Conservation (phyloP, 2,888 invertebrate genomes). For the Hemithea aestivaria region DNA sequence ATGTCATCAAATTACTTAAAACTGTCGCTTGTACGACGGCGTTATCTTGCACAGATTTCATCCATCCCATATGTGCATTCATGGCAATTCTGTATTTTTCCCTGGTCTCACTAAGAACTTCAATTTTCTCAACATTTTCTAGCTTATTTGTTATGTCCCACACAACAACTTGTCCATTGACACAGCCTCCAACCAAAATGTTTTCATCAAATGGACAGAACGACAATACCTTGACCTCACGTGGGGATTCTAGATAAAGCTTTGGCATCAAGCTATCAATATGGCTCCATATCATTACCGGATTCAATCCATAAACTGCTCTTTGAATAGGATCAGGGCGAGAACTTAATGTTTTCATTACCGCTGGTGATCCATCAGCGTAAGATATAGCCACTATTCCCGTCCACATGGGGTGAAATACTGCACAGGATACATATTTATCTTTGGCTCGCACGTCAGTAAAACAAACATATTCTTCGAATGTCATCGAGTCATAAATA, state of each 20-base stretch:
- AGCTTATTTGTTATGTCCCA: conserved; percentile 84
- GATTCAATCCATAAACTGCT: conserved; percentile 81
- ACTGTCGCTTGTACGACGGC: conserved; percentile 80
- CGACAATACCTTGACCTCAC: conserved; percentile 82
- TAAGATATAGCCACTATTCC: conserved; percentile 85
- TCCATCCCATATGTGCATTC: conserved; percentile 83
- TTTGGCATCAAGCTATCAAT: conserved; percentile 84
- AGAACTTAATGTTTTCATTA: conserved; percentile 57
- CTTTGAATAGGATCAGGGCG: conserved; percentile 71
- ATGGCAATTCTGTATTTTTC: conserved; percentile 81
- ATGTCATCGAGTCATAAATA: conserved; percentile 55
- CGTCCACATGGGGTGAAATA: conserved; percentile 86
- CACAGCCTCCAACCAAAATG: conserved; percentile 84
- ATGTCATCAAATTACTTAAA: conserved; percentile 79
- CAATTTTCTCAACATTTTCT: conserved; percentile 80
- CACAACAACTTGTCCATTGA: conserved; percentile 84
- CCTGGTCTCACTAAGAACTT: conserved; percentile 81
- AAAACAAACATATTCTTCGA: conserved; percentile 81
- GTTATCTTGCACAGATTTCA: conserved; percentile 80
- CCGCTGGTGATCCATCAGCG: conserved; percentile 75
- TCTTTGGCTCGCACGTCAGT: conserved; percentile 83
- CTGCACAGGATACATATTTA: conserved; percentile 81
- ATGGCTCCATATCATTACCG: conserved; percentile 87
- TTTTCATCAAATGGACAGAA: conserved; percentile 85
- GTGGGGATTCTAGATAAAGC: conserved; percentile 82